Evolutionary conservation across 2,113 vertebrate genomes (phyloP), one percentile per base, ranked within the genome.

Genomic region (Scophthalmus maximus): DNA sequence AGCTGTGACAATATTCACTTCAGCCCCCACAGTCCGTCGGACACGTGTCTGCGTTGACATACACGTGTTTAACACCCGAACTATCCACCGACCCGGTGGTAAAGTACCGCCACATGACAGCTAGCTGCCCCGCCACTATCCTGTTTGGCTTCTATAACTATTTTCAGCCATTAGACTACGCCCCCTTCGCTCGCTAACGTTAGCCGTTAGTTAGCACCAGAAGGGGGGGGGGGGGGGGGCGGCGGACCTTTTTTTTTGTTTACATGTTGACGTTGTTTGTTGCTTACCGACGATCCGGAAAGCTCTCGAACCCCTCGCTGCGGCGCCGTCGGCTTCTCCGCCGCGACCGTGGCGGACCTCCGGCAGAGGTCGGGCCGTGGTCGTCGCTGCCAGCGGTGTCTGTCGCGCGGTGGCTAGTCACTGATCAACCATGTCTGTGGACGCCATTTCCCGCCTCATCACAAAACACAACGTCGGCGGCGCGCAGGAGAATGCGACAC

Each of bases 371-470:
- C 73, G 81, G 78, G 77, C 84, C 85, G 85, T 59, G 72, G 76
- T 71, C 64, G 76, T 76, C 50, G 76, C 81, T 70, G 84, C 65
- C 79, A 79, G 88, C 85, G 56, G 77, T 58, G 79, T 83, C 34
- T 53, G 75, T 79, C 42, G 76, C 81, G 88, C 82, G 66, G 61
- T 61, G 59, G 85, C 76, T 60, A 64, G 46, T 89, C 78, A 89
- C 81, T 78, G 68, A 87, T 67, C 71, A 63, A 73, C 89, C 87
- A 67, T 79, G 79, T 84, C 82, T 69, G 73, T 50, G 56, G 91
- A 86, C 91, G 91, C 91, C 90, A 92, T 92, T 92, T 92, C 91
- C 91, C 90, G 91, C 91, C 90, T 91, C 87, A 83, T 82, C 89
- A 86, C 87, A 90, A 89, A n/a, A 91, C 82, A 81, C 27, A 84